Evolutionary conservation across 30 jellyfish, hydroid and myxozoan genomes (phyloP).

Genomic region (Hydractinia echinata): DNA sequence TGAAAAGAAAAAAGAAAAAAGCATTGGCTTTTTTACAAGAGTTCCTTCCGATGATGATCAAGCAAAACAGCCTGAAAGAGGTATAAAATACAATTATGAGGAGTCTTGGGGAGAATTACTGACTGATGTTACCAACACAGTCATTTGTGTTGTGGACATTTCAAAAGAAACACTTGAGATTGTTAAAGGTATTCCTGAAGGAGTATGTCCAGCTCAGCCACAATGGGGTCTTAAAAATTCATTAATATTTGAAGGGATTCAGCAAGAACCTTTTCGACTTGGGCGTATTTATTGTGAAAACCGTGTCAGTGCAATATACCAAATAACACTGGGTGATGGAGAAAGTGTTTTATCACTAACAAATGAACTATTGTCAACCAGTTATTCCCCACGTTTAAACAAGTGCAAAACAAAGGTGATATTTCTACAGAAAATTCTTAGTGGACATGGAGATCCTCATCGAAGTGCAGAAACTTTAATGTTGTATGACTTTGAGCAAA

Average conservation of each 20-base stretch:
- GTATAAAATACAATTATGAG: conserved; percentile 44
- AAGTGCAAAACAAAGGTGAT: conserved; percentile 14
- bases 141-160: conserved; percentile 21
- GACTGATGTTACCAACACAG: conserved; percentile 30
- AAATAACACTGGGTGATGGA: background rate
- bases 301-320: conserved; percentile 37
- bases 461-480: conserved; percentile 53
- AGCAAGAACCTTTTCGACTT: conserved; percentile 57
- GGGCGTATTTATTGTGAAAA: conserved; percentile 67
- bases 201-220: conserved; percentile 38
- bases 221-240: conserved; percentile 61
- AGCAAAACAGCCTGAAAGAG: background rate
- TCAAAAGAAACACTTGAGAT: background rate
- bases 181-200: conserved; percentile 28
- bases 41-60: conserved; percentile 2
- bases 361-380: background rate
- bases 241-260: conserved; percentile 61
- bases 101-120: conserved; percentile 90
- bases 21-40: conserved; percentile 23
- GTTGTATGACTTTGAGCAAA: conserved; percentile 10
- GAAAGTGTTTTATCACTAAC: conserved; percentile 28
- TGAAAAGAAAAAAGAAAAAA: conserved; percentile 47
- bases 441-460: conserved; percentile 63
- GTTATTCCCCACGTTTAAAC: conserved; percentile 5
- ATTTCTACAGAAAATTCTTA: conserved; percentile 21